Base-by-base conservation (phyloP, 2,113 vertebrate species). In the Neogale vison region DNA sequence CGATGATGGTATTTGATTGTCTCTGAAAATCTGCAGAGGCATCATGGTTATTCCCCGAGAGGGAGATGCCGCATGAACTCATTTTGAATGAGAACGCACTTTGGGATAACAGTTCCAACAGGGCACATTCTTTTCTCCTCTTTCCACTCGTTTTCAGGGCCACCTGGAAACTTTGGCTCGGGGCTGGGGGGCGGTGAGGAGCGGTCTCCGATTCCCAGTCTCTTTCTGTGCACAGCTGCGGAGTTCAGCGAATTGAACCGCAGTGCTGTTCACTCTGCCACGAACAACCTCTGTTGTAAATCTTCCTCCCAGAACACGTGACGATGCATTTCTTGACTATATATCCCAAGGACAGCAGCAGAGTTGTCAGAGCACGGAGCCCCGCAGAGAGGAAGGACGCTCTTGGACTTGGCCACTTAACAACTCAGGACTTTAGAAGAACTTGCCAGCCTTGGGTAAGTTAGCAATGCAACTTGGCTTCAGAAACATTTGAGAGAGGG, bases 241-340 rank as follows among this genome's bases (percentile, higher is more conserved):
- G 97, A 97, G 98, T 98, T 98, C 98, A 98, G 98, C 57, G 97
- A 96, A 98, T 98, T 98, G 98, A 98, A 98, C 98, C 96, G 96
- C 98, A 95, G 96, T 86, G 97, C 98, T 98, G 98, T 97, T 98
- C 97, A 97, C 96, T 97, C 98, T 98, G 98, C 98, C 98, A 96
- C 97, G 96, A 98, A 98, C 98, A 76, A 61, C 92, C 77, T 34
- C 98, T 98, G 98, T 98, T 99, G 98, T 99, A 98, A 98, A 99
- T 98, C 98, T 97, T 98, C 98, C 98, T 98, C 98, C 98, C 98
- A n/a, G 98, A 96, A 95, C 98, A 99, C 98, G 98, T 99, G 99
- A 99, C 98, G 97, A 99, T 98, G 98, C 98, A 96, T 98, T 98
- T 98, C 98, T 98, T 98, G 98, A 95, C 98, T 99, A 99, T 99